Evolutionary conservation across 2,888 invertebrate genomes (phyloP).

Genomic region (Drosophila tanythrix): DNA sequence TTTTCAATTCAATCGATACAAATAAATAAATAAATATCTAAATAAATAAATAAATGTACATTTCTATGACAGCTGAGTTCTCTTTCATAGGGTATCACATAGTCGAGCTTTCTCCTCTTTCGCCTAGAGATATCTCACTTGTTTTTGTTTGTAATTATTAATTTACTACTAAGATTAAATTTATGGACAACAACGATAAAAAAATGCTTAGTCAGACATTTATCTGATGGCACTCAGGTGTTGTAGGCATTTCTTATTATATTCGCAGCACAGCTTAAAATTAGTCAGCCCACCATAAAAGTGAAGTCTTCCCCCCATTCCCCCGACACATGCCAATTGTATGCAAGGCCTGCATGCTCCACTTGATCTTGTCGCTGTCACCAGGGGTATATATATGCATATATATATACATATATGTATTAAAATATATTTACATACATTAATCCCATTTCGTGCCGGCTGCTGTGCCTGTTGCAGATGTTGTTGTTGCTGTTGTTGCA

Average conservation of each 20-base stretch:
- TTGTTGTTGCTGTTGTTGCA: slow-evolving; percentile 45
- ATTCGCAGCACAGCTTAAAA: background rate
- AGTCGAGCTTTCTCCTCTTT: background rate
- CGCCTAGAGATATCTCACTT: background rate
- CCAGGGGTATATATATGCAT: slow-evolving; percentile 53
- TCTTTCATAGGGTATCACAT: background rate
- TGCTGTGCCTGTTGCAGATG: slow-evolving; percentile 32
- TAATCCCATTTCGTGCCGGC: slow-evolving; percentile 63
- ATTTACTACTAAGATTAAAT: slow-evolving; percentile 30
- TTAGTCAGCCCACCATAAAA: slow-evolving; percentile 27
- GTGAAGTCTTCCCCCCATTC: slow-evolving; percentile 15
- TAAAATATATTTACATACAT: slow-evolving; percentile 25
- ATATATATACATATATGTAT: slow-evolving; percentile 10
- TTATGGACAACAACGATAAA: slow-evolving; percentile 30
- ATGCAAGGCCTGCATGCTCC: slow-evolving; percentile 66
- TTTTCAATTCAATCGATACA: background rate
- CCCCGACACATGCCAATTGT: slow-evolving; percentile 61
- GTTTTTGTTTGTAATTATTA: slow-evolving; percentile 34
- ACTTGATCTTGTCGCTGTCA: slow-evolving; percentile 80
- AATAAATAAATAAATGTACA: background rate
- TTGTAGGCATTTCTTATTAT: slow-evolving; percentile 13
- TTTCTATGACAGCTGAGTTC: background rate
- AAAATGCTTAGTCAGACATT: slow-evolving; percentile 13
- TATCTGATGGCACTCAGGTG: slow-evolving; percentile 36
- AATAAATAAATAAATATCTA: background rate